phyloP scores from a whole-genome alignment of 64 coral and sea anemone genomes.

The Cladopsammia gracilis region DNA sequence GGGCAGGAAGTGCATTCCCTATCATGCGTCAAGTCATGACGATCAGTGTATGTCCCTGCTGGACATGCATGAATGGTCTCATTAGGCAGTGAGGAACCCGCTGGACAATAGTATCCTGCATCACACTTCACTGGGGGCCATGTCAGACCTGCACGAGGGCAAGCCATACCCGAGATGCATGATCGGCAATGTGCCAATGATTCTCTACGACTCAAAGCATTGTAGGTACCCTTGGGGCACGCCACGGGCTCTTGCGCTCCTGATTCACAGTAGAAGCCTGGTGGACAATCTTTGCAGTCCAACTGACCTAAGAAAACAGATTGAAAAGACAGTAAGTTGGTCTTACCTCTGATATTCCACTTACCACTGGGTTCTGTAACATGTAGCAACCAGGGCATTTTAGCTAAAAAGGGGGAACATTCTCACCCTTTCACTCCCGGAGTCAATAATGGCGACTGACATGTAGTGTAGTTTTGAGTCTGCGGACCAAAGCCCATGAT shows the following conservation, averaged over 20 bases:
- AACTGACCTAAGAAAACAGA: constrained; percentile 27
- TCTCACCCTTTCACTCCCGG: too few species aligned
- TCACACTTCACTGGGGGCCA: constrained; percentile 87
- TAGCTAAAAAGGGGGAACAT: too few species aligned
- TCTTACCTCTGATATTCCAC: too few species aligned
- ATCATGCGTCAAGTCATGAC: constrained; percentile 86
- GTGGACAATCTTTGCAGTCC: constrained; percentile 82
- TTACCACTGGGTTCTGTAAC: too few species aligned
- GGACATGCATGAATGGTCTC: constrained; percentile 85
- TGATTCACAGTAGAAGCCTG: constrained; percentile 71
- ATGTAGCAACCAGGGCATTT: too few species aligned
- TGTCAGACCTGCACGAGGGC: constrained; percentile 77
- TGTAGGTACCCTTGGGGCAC: constrained; percentile 83
- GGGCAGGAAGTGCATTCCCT: constrained; percentile 94
- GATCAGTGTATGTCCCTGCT: constrained; percentile 93
- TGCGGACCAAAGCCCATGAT: too few species aligned
- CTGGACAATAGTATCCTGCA: constrained; percentile 89
- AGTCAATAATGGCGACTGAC: too few species aligned
- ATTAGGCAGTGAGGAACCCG: constrained; percentile 87
- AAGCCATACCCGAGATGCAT: constrained; percentile 95
- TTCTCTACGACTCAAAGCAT: constrained; percentile 28
- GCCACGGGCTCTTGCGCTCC: constrained; percentile 67
- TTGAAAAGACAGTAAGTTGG: background rate
- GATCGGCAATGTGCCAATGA: constrained; percentile 61
- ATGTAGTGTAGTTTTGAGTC: too few species aligned